phyloP scores from a whole-genome alignment of 2,888 invertebrate species.

The Caenorhabditis doughertyi region DNA sequence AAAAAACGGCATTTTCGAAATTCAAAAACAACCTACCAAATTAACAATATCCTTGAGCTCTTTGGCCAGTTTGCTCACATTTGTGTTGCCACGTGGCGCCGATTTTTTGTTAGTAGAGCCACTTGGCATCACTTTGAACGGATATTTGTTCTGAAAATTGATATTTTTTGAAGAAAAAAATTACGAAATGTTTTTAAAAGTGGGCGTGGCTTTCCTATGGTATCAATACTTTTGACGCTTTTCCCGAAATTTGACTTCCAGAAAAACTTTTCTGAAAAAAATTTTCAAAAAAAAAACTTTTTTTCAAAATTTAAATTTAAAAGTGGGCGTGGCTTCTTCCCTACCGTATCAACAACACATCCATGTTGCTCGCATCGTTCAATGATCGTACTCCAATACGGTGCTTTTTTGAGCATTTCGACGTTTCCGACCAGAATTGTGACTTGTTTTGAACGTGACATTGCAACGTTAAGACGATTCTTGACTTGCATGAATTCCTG shows the following conservation, averaged over 20 bases:
- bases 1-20: too few species aligned
- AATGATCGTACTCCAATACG: not conserved
- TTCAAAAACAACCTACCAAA: too few species aligned
- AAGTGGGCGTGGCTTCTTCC: too few species aligned
- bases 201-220: too few species aligned
- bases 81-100: not conserved
- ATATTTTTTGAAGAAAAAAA: not conserved
- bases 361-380: not conserved
- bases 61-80: not conserved
- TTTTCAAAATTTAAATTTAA: too few species aligned
- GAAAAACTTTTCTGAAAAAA: too few species aligned
- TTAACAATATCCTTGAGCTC: not conserved
- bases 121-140: constrained; percentile 1
- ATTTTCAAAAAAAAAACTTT: too few species aligned
- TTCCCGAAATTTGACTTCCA: too few species aligned
- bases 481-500: constrained; percentile 12
- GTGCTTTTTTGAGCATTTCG: not conserved
- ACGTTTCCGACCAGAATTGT: constrained; percentile 15
- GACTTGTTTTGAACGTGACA: constrained; percentile 6
- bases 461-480: constrained; percentile 7
- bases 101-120: not conserved
- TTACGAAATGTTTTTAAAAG: not conserved
- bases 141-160: constrained; percentile 15
- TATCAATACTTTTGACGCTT: too few species aligned
- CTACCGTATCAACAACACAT: constrained; percentile 22